Base-by-base conservation (phyloP, 2,797 vertebrate species). In the Jordanella pulchra region DNA sequence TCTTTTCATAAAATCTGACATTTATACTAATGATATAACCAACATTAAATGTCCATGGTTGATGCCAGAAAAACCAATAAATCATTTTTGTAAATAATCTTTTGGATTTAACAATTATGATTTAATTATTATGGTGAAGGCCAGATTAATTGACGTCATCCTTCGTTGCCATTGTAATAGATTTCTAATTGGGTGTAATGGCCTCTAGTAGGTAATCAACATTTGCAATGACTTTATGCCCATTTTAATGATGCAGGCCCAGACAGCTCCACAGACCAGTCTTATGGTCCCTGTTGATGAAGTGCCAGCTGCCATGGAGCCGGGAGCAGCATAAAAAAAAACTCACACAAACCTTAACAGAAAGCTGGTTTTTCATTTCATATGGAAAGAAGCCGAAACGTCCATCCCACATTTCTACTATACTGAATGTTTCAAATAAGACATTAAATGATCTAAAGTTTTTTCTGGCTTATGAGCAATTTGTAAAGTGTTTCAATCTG, bases 141-240 rank as follows among this genome's bases (percentile, higher is more conserved):
- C 77, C 74, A 86, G 87, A 89, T 89, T 91, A 79, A 83, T 53
- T 87, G 67, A 65, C 18, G 75, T 72, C 86, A 87, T 88, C 87
- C 90, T 88, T 87, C 86, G 75, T 71, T 79, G 85, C 81, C 81
- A 71, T 81, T 76, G 69, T 91, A 88, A 93, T 89, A 75, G 84
- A 65, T 80, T 82, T 90, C 89, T 91, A 92, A 93, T 90, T 91
- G 89, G 81, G 78, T 83, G 82, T 89, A 91, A 93, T 90, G 84
- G 87, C 83, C 73, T 85, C 86, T 80, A 58, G 86, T 73, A 79
- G 86, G 87, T 87, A 89, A 86, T 91, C 85, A 89, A 91, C 89
- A 86, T 91, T 92, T 90, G 88, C 80, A 82, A 78, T 70, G 82
- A 78, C 86, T 89, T 83, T 84, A 84, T 73, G 56, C 65, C 63